Base-by-base conservation (phyloP, 2,888 invertebrate species). In the Beris chalybata region DNA sequence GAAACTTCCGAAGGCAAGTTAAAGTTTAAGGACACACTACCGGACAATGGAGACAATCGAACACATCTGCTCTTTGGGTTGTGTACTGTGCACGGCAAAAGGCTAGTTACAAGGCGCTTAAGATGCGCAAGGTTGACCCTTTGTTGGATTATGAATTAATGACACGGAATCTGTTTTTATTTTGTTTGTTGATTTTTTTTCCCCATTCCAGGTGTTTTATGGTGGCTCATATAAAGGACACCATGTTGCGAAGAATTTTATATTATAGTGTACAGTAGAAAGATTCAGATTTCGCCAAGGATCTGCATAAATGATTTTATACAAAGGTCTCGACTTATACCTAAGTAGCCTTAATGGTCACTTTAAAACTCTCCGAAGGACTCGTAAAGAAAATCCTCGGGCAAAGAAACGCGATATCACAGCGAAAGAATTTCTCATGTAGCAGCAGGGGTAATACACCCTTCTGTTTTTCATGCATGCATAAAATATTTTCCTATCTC, bases 1-100 rank as follows among this genome's bases (percentile, higher is more conserved):
- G 52, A 61, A 52, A 50, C 50, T 38, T 61, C 22, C n/a, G 43
- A 50, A 32, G 38, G 59, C 59, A 61, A 50, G 61, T 61, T 52
- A 50, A 61, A 61, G 61, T 61, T 61, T 61, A 50, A 61, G 61
- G 50, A 61, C 22, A 31, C 54, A 56, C 61, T 38, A 48, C 50
- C 61, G 61, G 50, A 61, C 61, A 61, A 59, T 38, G 50, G 61
- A 50, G 50, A 12, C 15, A 61, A 61, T 61, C 50, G 50, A 38
- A 22, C 50, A 61, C 61, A 61, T 61, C 61, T 61, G 61, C 61
- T 50, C 50, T 61, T 15, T 29, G 11, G 9, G 52, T 15, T 22
- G 7, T 31, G 32, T 15, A 15, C 13, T 12, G 47, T 47, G 29
- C 48, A 15, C 15, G 32, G 61, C 59, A 30, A 38, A 61, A 50